Base-by-base conservation (phyloP, 1,140 invertebrate genomes). In the Drosophila ironensis region DNA sequence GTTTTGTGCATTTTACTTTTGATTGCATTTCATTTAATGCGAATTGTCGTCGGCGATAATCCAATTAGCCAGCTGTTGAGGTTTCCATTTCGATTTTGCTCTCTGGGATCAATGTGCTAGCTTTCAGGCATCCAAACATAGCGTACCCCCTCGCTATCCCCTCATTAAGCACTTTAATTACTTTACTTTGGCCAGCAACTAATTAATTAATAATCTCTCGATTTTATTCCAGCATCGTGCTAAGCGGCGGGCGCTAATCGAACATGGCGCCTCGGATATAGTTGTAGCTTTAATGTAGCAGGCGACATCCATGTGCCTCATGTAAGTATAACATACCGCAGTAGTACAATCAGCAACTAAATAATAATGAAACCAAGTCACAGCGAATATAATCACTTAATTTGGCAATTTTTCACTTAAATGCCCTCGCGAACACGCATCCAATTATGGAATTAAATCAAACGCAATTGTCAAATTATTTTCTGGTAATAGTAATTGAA, bases 201-300 rank as follows among this genome's bases (percentile, higher is more conserved):
- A n/a, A n/a, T n/a, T 35, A 35, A 14, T 35, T 16, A 2, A 16
- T 17, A 9, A 16, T 44, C 22, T 54, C 25, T 38, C 2, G 22
- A 33, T 33, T 70, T 25, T 50, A 51, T 8, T 89, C 9, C 76
- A 89, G 88, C 72, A 89, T 81, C 70, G 82, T 89, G 87, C 73
- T 86, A 77, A 88, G 88, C 76, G 87, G 88, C 68, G 88, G 88
- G 89, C 87, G 87, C 87, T 89, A 77, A 66, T 87, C 73, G 78
- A 89, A 88, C 66, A 90, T 90, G 88, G 89, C 88, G 89, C 89
- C 89, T 90, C 89, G 88, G 88, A 90, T 90, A 90, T 90, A 90
- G 89, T 88, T 90, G 81, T 90, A 88, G 87, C 74, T 86, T 84
- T 74, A 74, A 87, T 87, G 88, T 89, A 89, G 87, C 71, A 86